Evolutionary conservation across 2,888 invertebrate species (phyloP).

Genomic region (Anarsia innoxiella): DNA sequence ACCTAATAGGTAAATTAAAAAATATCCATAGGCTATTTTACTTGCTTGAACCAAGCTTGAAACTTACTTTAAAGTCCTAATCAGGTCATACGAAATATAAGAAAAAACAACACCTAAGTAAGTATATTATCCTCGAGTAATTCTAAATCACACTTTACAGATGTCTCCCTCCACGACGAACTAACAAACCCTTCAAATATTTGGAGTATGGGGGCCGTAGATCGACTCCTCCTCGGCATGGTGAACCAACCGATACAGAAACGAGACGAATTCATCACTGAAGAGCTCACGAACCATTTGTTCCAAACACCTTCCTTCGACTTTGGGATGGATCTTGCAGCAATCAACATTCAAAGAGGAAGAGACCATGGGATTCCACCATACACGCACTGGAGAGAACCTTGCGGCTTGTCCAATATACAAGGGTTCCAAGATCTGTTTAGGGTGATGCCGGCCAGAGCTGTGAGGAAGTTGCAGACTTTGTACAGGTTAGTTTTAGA

Average conservation of each 20-base stretch:
- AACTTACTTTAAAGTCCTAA: too few relatives aligned
- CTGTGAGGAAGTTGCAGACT: conserved; percentile 76
- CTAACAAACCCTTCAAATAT: conserved; percentile 81
- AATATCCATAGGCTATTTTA: too few relatives aligned
- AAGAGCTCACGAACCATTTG: conserved; percentile 87
- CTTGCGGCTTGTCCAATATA: conserved; percentile 83
- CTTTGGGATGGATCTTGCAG: conserved; percentile 90
- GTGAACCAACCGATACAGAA: conserved; percentile 85
- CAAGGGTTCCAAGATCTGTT: conserved; percentile 81
- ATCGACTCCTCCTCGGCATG: conserved; percentile 85
- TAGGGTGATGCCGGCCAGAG: conserved; percentile 78
- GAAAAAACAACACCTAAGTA: too few relatives aligned
- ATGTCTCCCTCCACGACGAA: conserved; percentile 87
- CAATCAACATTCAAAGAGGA: conserved; percentile 89
- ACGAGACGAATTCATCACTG: conserved; percentile 87
- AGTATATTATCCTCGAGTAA: too few relatives aligned
- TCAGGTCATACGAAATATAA: too few relatives aligned
- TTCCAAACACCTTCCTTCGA: conserved; percentile 82
- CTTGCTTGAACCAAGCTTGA: too few relatives aligned
- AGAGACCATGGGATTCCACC: conserved; percentile 90
- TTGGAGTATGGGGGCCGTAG: conserved; percentile 86
- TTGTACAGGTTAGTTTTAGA: conserved; percentile 78
- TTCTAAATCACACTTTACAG: too few relatives aligned
- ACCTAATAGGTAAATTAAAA: too few relatives aligned
- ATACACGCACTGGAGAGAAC: conserved; percentile 86